A percentile compares a stretch with the other conserved stretches of the same genome.
These are phyloP conservation scores for Orchesellides sinensis DNA, from an alignment of 2,888 invertebrate genomes.

Conservation along the genomic window DNA sequence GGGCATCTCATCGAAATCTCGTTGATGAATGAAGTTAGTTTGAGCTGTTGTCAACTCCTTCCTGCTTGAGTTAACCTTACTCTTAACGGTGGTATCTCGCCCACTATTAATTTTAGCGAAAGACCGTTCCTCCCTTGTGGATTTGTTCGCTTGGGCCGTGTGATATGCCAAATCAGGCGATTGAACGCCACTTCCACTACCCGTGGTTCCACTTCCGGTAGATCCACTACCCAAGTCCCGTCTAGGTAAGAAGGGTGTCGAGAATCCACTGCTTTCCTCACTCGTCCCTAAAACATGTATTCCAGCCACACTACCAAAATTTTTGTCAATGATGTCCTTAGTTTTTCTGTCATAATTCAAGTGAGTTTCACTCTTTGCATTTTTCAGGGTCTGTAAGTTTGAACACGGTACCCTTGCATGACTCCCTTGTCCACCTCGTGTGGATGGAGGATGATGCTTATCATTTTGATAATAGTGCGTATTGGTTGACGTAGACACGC, in stretches of 20 bases:
- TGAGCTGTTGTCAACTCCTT: not conserved
- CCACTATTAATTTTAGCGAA: slow-evolving; percentile 44
- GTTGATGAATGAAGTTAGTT: slow-evolving; percentile 41
- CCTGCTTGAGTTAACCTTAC: not conserved
- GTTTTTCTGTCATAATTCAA: slow-evolving; percentile 19
- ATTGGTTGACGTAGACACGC: not conserved
- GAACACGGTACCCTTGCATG: not conserved
- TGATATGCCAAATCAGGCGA: slow-evolving; percentile 50
- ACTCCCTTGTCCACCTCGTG: not conserved
- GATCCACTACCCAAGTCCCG: slow-evolving; percentile 45
- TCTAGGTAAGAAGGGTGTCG: slow-evolving; percentile 33
- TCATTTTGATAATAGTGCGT: not conserved
- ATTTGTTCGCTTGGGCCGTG: slow-evolving; percentile 22
- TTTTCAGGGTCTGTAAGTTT: slow-evolving; percentile 11
- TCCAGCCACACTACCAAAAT: slow-evolving; percentile 47
- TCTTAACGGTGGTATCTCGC: slow-evolving; percentile 11
- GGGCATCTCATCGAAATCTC: slow-evolving; percentile 62
- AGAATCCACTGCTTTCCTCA: slow-evolving; percentile 60
- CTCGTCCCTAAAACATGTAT: slow-evolving; percentile 28
- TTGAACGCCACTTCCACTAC: slow-evolving; percentile 55
- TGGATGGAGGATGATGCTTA: no score
- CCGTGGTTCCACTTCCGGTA: slow-evolving; percentile 52
- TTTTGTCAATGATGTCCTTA: slow-evolving; percentile 43
- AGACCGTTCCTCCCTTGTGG: slow-evolving; percentile 30
- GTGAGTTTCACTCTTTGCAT: slow-evolving; percentile 42